These are phyloP conservation scores for Ditylenchus weischeri DNA, from an alignment of 2,888 invertebrate genomes.

Conservation along the genomic window DNA sequence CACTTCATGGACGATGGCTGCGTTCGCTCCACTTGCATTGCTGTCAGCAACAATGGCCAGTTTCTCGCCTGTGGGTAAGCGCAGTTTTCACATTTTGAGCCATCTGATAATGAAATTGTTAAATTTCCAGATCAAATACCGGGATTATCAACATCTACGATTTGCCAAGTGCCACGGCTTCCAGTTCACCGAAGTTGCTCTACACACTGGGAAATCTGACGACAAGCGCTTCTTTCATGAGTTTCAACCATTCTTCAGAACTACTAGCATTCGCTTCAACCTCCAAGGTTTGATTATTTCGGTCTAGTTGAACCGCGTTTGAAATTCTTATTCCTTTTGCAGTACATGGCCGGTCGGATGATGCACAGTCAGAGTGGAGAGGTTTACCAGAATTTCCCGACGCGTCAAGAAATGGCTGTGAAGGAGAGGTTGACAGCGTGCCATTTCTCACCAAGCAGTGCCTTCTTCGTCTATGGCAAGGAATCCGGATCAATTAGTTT, in stretches of 20 bases:
- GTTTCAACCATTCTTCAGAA: slow-evolving; percentile 33
- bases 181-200: slow-evolving; percentile 24
- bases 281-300: slow-evolving; percentile 29
- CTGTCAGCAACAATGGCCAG: slow-evolving; percentile 32
- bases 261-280: slow-evolving; percentile 37
- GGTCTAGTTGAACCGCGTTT: too few species aligned
- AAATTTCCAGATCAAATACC: slow-evolving; percentile 36
- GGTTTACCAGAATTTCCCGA: slow-evolving; percentile 40
- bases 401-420: slow-evolving; percentile 33
- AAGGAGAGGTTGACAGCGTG: slow-evolving; percentile 20
- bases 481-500: slow-evolving; percentile 26
- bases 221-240: slow-evolving; percentile 28
- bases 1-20: slow-evolving; percentile 34
- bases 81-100: neutral
- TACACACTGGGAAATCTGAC: slow-evolving; percentile 37
- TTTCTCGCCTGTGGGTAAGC: slow-evolving; percentile 37
- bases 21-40: slow-evolving; percentile 28
- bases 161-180: neutral
- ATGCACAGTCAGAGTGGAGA: slow-evolving; percentile 31
- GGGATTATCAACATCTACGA: slow-evolving; percentile 41
- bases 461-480: slow-evolving; percentile 36
- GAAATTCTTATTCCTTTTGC: slow-evolving; percentile 4
- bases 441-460: slow-evolving; percentile 37
- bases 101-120: neutral
- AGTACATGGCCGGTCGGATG: slow-evolving; percentile 37